A percentile compares a stretch with the other conserved stretches of the same genome.
These are phyloP conservation scores for Pelecanus crispus DNA, from an alignment of 2,113 vertebrate species.

Conservation along the genomic window DNA sequence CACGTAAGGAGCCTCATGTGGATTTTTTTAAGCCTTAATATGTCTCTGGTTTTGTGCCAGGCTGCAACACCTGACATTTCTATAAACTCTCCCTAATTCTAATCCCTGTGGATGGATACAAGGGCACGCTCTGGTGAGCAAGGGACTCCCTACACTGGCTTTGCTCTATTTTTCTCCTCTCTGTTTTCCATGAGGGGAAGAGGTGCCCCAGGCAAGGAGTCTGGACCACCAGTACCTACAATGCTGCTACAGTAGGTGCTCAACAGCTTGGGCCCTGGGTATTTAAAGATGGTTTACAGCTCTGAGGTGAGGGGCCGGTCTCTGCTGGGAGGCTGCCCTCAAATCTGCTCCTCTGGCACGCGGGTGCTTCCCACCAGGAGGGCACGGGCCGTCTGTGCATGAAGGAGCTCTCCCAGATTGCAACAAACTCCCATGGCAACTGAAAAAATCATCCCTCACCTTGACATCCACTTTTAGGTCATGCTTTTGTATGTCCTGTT, in stretches of 20 bases:
- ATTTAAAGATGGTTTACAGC: not conserved
- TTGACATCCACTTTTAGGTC: slow-evolving; percentile 3
- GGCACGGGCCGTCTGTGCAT: not conserved
- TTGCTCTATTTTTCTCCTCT: not conserved
- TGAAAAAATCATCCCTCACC: not conserved
- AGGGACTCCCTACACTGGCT: not conserved
- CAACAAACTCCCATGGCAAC: not conserved
- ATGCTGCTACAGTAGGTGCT: fast-evolving
- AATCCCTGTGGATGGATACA: fast-evolving
- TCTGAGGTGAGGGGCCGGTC: not conserved
- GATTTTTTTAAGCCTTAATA: not conserved
- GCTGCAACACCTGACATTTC: not conserved
- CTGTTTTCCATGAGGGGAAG: not conserved
- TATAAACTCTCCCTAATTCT: not conserved
- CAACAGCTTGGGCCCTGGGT: fast-evolving
- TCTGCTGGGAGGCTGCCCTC: not conserved
- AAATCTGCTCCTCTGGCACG: not conserved
- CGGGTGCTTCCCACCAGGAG: fast-evolving
- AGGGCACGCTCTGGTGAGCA: fast-evolving
- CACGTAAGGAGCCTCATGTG: not conserved
- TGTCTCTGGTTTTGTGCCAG: not conserved
- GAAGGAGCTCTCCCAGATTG: not conserved
- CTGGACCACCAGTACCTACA: not conserved
- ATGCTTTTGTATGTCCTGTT: not conserved
- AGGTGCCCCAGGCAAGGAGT: not conserved